A percentile compares a stretch with the other conserved stretches of the same genome.
phyloP scores from a whole-genome alignment of 35 echinoderm and acorn worm species.

The Stichopus chloronotus region DNA sequence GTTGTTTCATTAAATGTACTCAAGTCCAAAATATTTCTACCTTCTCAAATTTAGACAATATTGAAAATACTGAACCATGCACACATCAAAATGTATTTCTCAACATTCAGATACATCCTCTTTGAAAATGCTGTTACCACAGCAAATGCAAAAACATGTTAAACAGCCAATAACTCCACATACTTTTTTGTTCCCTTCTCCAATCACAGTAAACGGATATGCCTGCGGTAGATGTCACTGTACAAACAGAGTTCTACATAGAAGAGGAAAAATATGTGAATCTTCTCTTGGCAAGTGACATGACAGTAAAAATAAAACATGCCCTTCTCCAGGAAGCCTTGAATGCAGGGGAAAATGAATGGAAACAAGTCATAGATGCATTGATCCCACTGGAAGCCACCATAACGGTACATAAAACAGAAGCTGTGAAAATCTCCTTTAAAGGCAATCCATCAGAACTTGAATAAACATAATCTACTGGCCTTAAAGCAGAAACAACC shows the following conservation, averaged over 20 bases:
- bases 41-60: background rate
- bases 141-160: background rate
- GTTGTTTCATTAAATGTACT: background rate
- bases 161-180: slow-evolving; percentile 24
- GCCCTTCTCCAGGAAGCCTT: background rate
- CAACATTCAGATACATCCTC: background rate
- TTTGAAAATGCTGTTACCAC: slow-evolving; percentile 2
- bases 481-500: background rate
- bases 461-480: background rate
- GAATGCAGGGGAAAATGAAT: background rate
- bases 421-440: background rate
- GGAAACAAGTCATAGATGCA: background rate
- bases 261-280: background rate
- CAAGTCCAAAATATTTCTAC: background rate
- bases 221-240: background rate
- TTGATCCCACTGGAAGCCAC: slow-evolving; percentile 4
- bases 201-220: background rate
- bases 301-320: background rate
- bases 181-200: slow-evolving; percentile 6
- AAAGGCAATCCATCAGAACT: background rate
- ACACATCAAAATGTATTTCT: background rate
- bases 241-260: background rate
- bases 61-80: slow-evolving; percentile 4
- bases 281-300: background rate
- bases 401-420: background rate